Conservation (phyloP, 2,113 vertebrate species). For the Anoplopoma fimbria region DNA sequence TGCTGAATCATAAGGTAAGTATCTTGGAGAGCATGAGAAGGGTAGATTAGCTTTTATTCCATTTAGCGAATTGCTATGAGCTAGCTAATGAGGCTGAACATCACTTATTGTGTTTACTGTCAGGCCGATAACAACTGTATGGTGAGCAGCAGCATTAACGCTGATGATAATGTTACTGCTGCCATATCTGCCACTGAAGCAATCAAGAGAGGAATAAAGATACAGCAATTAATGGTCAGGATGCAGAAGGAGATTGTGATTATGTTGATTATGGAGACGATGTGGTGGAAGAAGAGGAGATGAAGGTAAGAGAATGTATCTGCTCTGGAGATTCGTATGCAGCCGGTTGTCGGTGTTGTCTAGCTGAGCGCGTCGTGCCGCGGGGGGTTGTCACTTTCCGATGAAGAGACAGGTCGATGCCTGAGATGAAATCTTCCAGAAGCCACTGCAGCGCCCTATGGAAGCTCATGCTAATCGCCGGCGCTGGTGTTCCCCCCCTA, state of each 20-base stretch:
- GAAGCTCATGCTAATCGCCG: constrained; percentile 82
- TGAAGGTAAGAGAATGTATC: constrained; percentile 36
- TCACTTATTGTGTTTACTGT: constrained; percentile 22
- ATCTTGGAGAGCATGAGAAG: constrained; percentile 2
- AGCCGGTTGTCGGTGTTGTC: constrained; percentile 50
- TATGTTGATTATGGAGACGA: constrained; percentile 23
- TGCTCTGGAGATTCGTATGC: constrained; percentile 59
- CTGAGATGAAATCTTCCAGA: constrained; percentile 76
- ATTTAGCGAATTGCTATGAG: constrained; percentile 1
- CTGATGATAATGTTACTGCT: constrained; percentile 37
- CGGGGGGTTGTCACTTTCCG: constrained; percentile 80
- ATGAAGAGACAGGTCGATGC: constrained; percentile 78
- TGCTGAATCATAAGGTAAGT: constrained; percentile 41
- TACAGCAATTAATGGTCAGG: constrained; percentile 43
- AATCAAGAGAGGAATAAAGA: constrained; percentile 33
- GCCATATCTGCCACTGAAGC: constrained; percentile 15
- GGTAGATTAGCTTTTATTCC: background rate
- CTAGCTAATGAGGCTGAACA: constrained; percentile 23
- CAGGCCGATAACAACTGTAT: constrained; percentile 14
- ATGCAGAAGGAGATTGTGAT: constrained; percentile 36
- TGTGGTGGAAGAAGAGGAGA: constrained; percentile 15
- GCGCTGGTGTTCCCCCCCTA: constrained; percentile 62
- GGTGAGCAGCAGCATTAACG: constrained; percentile 11
- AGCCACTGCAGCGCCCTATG: constrained; percentile 77
- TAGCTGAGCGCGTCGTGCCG: constrained; percentile 60